These are phyloP conservation scores for Charadrius vociferus DNA, from an alignment of 2,113 vertebrate genomes.

Conservation along the genomic window DNA sequence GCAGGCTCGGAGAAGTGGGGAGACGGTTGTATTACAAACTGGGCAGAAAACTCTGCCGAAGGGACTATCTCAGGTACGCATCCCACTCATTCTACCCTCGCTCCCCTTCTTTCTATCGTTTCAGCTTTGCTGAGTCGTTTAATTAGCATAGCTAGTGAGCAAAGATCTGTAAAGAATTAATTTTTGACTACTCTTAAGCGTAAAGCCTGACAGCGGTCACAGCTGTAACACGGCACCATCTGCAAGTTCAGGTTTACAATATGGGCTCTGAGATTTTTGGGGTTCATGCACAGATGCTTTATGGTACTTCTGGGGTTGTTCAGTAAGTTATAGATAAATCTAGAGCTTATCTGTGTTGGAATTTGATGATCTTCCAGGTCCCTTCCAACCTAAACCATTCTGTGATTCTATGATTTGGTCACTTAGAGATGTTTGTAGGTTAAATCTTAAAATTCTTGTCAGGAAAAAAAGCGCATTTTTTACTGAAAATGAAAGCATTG, in stretches of 20 bases:
- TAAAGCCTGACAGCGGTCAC: neutral
- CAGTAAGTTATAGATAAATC: neutral
- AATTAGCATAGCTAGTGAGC: neutral
- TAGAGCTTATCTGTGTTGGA: neutral
- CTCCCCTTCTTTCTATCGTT: neutral
- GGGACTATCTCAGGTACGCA: slow-evolving; percentile 94
- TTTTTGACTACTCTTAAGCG: neutral
- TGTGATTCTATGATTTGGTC: too few species aligned
- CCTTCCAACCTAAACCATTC: too few species aligned
- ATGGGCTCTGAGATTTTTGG: neutral
- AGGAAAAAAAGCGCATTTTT: neutral
- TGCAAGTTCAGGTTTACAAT: neutral
- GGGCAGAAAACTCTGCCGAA: slow-evolving; percentile 93
- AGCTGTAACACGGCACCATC: accelerated
- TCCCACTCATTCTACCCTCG: accelerated
- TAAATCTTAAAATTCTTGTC: neutral
- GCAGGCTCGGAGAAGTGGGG: slow-evolving; percentile 94
- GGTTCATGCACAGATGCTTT: neutral
- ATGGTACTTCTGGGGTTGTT: neutral
- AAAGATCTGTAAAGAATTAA: neutral
- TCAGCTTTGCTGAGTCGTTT: neutral
- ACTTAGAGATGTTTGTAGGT: neutral
- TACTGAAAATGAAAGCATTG: neutral
- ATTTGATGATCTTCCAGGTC: too few species aligned
- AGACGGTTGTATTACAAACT: slow-evolving; percentile 95